Percentiles rank a stretch among this genome's conserved stretches.
phyloP scores from a whole-genome alignment of 2,888 invertebrate species.

The Boloria selene region DNA sequence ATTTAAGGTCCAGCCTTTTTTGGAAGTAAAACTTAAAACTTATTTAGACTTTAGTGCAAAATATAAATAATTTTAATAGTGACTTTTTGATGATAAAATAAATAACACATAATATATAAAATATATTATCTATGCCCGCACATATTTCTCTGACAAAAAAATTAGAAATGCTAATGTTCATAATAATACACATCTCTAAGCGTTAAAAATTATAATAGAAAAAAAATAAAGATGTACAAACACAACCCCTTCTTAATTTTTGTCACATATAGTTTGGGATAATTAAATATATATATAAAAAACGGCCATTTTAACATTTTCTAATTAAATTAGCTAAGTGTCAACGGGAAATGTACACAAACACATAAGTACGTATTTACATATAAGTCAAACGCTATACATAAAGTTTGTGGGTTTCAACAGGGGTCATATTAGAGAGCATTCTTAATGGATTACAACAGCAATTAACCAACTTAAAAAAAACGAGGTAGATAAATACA shows the following conservation, averaged over 20 bases:
- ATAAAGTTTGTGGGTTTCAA: slow-evolving; percentile 6
- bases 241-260: neutral
- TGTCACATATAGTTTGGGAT: neutral
- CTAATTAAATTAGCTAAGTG: slow-evolving; percentile 5
- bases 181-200: too few relatives aligned
- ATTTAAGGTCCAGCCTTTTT: slow-evolving; percentile 20
- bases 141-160: too few relatives aligned
- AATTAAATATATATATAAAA: neutral
- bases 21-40: too few relatives aligned
- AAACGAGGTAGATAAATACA: too few relatives aligned
- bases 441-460: neutral
- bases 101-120: too few relatives aligned
- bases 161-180: too few relatives aligned
- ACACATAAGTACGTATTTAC: slow-evolving; percentile 23
- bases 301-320: neutral
- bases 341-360: slow-evolving; percentile 15
- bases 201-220: neutral
- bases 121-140: too few relatives aligned
- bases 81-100: too few relatives aligned
- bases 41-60: too few relatives aligned
- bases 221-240: neutral
- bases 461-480: too few relatives aligned
- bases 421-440: slow-evolving; percentile 7
- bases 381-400: slow-evolving; percentile 13
- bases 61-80: too few relatives aligned